phyloP scores from a whole-genome alignment of 2,888 invertebrate species.

The Leucophenga montana region DNA sequence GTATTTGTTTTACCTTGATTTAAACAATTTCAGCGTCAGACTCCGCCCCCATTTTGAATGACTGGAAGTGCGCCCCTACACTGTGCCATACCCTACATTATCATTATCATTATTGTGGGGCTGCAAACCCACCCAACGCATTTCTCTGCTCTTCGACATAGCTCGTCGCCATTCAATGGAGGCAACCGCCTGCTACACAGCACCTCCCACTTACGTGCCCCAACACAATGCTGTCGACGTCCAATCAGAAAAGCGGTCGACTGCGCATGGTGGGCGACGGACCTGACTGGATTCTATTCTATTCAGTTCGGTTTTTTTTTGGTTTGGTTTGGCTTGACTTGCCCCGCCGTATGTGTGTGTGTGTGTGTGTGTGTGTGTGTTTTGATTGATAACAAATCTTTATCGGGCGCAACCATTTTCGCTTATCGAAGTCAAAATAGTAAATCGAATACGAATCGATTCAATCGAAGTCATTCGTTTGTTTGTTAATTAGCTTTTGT shows the following conservation, averaged over 20 bases:
- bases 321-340: too few species aligned
- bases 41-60: conserved; percentile 55
- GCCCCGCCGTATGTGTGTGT: conserved; percentile 41
- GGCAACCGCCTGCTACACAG: conserved; percentile 32
- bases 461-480: conserved; percentile 52
- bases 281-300: conserved; percentile 38
- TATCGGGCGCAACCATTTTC: conserved; percentile 57
- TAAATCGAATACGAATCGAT: conserved; percentile 44
- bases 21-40: conserved; percentile 45
- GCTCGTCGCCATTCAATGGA: background rate
- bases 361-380: conserved; percentile 53
- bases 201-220: conserved; percentile 49
- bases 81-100: conserved; percentile 44
- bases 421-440: conserved; percentile 55
- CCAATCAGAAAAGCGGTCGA: conserved; percentile 60
- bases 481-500: conserved; percentile 65
- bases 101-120: conserved; percentile 9
- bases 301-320: background rate
- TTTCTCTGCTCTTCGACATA: background rate
- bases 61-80: conserved; percentile 30
- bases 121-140: conserved; percentile 25
- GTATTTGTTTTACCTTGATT: conserved; percentile 65
- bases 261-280: conserved; percentile 60
- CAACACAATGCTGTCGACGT: conserved; percentile 42
- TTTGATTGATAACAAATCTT: conserved; percentile 72